Evolutionary conservation across 1,140 invertebrate genomes (phyloP), one percentile per base, ranked within the genome.

Genomic region (Ceratosolen fusciceps): DNA sequence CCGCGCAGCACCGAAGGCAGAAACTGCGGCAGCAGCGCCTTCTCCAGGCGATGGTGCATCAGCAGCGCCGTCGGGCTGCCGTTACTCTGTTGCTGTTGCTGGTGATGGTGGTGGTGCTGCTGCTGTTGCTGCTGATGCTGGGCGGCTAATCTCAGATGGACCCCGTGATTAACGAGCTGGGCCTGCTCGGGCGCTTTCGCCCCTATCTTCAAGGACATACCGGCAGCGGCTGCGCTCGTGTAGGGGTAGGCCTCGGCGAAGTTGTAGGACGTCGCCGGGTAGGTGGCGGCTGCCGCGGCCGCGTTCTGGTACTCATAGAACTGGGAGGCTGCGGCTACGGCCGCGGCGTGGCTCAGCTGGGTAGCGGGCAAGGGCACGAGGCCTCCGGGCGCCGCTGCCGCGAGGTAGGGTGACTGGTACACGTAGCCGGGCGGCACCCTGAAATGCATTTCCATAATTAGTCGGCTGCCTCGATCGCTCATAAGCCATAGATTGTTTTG

Each of bases 401-500:
- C 90, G 86, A 94, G 88, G 87, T 94, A 95, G 43, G 90, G 91
- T 39, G 93, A 92, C 78, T 94, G 93, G 86, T 95, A 95, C 88
- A 95, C 91, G 88, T 95, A 95, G 19, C 94, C 93, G 39, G 93
- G 94, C 79, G 94, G 94, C 84, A 95, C 92, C 86, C 94, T 95
- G 92, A 80, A 91, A 91, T 37, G 14, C 24, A 68, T 68, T 26
- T 26, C 12, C 24, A 34, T 2, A 31, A 14, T 68, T 68, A 39
- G 67, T 68, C 26, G 26, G 47, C 21, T 21, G 56, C 10, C 29
- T 29, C 29, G 9, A 3, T 26, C 24, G 39, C 34, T 65, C 12
- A 9, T 74, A 31, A 14, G 9, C 4, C 37, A 43, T 74, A 21
- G 2, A 24, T n/a, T 72, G 1, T 1, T 34, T 56, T n/a, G 34